Evolutionary conservation across 2,113 vertebrate genomes (phyloP).

Genomic region (Pygoscelis antarcticus): DNA sequence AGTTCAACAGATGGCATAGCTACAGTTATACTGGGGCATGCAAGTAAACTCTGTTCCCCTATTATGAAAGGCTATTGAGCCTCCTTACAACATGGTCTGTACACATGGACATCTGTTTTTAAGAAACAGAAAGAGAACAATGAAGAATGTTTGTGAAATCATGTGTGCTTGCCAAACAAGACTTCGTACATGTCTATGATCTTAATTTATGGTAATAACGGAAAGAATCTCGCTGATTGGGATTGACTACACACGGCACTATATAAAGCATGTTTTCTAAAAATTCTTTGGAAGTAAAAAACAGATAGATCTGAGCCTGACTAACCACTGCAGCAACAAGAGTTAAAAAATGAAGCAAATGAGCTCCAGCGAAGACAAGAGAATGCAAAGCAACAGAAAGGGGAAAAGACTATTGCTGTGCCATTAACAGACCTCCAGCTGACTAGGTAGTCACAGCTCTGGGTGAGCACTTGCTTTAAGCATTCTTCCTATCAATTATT

Average conservation of each 20-base stretch:
- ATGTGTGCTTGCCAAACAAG: neutral
- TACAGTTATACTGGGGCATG: neutral
- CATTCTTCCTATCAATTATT: neutral
- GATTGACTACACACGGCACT: neutral
- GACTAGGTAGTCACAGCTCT: neutral
- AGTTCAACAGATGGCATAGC: neutral
- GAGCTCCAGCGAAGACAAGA: neutral
- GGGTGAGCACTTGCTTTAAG: neutral
- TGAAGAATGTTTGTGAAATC: slow-evolving; percentile 18
- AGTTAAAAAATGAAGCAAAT: neutral
- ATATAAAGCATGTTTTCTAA: neutral
- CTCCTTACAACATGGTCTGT: neutral
- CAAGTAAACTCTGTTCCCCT: neutral
- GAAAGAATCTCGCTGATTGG: neutral
- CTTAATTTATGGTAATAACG: neutral
- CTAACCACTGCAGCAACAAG: neutral
- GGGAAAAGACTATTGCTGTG: neutral
- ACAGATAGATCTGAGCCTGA: neutral
- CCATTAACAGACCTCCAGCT: neutral
- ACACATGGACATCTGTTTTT: slow-evolving; percentile 9
- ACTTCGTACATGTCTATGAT: neutral
- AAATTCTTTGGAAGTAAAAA: neutral
- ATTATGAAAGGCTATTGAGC: neutral
- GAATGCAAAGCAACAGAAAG: neutral
- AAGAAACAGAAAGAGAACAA: slow-evolving; percentile 21